phyloP scores from a whole-genome alignment of 2,888 invertebrate genomes.

The Loripinus fragilis region DNA sequence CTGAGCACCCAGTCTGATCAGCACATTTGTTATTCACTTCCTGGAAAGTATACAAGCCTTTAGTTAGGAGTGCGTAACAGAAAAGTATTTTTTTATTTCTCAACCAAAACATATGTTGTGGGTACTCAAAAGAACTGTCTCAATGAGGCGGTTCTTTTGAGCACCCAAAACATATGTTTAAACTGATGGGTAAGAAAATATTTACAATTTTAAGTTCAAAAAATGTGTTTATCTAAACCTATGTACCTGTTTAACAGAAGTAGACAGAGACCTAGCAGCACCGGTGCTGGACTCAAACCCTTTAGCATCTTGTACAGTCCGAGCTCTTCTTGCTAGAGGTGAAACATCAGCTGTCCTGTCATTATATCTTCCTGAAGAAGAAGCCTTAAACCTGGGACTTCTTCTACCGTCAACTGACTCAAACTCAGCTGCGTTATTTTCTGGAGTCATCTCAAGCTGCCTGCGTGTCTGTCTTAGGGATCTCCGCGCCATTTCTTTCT shows the following conservation, averaged over 20 bases:
- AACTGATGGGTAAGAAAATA: too few relatives aligned
- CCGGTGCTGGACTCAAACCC: neutral
- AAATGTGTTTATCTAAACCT: neutral
- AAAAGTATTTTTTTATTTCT: too few relatives aligned
- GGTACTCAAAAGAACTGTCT: too few relatives aligned
- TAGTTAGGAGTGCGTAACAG: too few relatives aligned
- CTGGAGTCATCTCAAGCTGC: neutral
- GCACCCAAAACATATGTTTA: too few relatives aligned
- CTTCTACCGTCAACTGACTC: neutral
- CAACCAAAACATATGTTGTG: too few relatives aligned
- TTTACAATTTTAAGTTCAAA: too few relatives aligned
- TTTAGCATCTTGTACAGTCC: neutral
- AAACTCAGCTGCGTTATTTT: neutral
- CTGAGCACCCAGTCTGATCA: too few relatives aligned
- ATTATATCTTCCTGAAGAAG: neutral
- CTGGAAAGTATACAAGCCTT: too few relatives aligned
- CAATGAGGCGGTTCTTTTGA: too few relatives aligned
- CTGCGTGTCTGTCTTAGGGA: neutral
- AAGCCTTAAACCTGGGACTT: neutral
- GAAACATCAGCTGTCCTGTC: neutral
- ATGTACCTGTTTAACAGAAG: constrained; percentile 16
- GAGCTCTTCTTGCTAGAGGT: neutral
- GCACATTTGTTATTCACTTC: too few relatives aligned
- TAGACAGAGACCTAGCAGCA: neutral
- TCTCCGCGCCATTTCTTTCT: neutral